phyloP scores from a whole-genome alignment of 2,113 vertebrate genomes.

The Cephalopterus ornatus region DNA sequence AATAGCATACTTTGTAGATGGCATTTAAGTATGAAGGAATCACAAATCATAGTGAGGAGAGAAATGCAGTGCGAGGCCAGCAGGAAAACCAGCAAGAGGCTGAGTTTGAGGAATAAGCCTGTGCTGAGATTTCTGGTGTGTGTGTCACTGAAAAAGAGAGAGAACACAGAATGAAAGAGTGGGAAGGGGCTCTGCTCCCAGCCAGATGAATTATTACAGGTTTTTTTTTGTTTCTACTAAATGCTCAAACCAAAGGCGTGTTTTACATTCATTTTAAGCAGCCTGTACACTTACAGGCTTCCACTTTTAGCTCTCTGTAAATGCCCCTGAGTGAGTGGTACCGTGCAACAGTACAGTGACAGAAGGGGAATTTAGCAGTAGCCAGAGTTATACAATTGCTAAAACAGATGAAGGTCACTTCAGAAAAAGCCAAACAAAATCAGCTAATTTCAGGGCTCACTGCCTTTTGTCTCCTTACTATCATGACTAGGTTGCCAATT shows the following conservation, averaged over 20 bases:
- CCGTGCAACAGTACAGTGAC: background rate
- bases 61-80: background rate
- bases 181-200: background rate
- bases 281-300: background rate
- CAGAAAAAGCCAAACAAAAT: conserved; percentile 5
- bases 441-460: conserved; percentile 1
- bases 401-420: background rate
- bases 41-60: conserved; percentile 19
- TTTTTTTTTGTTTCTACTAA: background rate
- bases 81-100: background rate
- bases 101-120: background rate
- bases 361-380: background rate
- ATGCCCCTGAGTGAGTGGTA: background rate
- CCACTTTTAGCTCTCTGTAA: background rate
- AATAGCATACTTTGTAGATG: conserved; percentile 36
- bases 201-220: background rate
- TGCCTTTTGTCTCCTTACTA: background rate
- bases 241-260: background rate
- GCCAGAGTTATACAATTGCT: background rate
- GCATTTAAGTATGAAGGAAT: conserved; percentile 34
- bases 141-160: background rate
- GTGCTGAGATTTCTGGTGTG: background rate
- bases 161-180: background rate
- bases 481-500: background rate
- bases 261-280: background rate